Base-by-base conservation (phyloP, 2,797 vertebrate species). In the Sebastes trivittatus region DNA sequence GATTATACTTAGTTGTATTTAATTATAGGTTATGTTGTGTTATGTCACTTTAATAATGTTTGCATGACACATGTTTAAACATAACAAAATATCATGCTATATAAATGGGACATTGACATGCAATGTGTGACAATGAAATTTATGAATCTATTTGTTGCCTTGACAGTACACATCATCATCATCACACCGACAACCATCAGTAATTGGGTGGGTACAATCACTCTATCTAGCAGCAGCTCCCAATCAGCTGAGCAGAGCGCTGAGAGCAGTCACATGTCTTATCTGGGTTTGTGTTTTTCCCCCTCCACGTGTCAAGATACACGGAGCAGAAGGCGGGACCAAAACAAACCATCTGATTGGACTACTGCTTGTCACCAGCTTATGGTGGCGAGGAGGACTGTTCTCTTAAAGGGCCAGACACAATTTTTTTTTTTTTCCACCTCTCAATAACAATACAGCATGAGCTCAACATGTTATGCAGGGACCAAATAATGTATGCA, bases 301-400 rank as follows among this genome's bases (percentile, higher is more conserved):
- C 90, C 91, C 91, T 94, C 93, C 95, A 95, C 94, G 94, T 96
- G 95, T 95, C 93, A 92, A 87, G 86, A 93, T 92, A 91, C 69
- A 84, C 75, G 72, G 52, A 90, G 71, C 65, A 81, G 90, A 83
- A 89, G 93, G 94, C 93, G 93, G 94, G 94, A 95, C 93, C 93
- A 95, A 85, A 96, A 96, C 95, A 96, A 95, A 96, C 20, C 84
- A 10, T 34, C 71, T 84, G 92, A 95, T 95, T 95, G 94, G 95
- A 77, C 74, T 3, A 2, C 16, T 0, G 23, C 68, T 63, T 92
- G 85, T 94, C 93, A 92, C 92, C 93, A 93, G 90, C 88, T 93
- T 80, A 56, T 64, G 49, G 23, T 70, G 2, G 65, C 52, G 27
- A 85, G 59, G 75, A 83, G 80, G 80, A 72, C 38, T 60, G 76